These are phyloP conservation scores for Dromiciops gliroides DNA, from an alignment of 2,113 vertebrate species.

Conservation along the genomic window DNA sequence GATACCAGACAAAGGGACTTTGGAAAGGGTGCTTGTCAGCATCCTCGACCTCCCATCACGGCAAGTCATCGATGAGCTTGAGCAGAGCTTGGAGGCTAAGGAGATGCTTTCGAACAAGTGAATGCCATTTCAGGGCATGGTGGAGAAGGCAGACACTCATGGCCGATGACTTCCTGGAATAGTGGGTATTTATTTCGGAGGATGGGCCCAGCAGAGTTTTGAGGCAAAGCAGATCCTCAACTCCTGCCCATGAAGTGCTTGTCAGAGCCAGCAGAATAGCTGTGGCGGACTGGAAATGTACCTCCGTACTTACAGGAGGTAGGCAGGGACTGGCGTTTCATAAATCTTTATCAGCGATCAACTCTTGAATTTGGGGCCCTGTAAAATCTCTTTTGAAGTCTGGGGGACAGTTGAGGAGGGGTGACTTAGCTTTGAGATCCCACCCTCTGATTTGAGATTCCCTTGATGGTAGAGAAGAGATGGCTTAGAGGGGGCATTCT, in stretches of 20 bases:
- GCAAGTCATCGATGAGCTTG: neutral
- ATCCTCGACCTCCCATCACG: too few relatives aligned
- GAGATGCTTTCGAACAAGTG: neutral
- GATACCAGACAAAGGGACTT: neutral
- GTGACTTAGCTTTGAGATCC: too few relatives aligned
- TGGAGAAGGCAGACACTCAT: neutral
- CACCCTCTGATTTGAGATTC: too few relatives aligned
- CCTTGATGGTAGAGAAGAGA: too few relatives aligned
- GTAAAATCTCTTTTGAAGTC: neutral
- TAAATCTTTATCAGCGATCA: neutral
- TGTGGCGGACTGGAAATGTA: neutral
- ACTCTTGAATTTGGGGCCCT: neutral
- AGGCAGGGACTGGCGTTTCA: neutral
- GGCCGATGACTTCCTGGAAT: neutral
- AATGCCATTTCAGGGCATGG: neutral
- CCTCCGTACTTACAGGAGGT: neutral
- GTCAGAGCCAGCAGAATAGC: neutral
- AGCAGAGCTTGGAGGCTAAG: neutral
- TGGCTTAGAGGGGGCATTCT: too few relatives aligned
- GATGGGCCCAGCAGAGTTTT: too few relatives aligned
- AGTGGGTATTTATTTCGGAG: neutral
- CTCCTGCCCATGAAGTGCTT: neutral
- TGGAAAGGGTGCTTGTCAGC: neutral
- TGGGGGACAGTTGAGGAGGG: neutral
- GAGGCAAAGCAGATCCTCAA: neutral